Evolutionary conservation across 2,888 invertebrate species (phyloP).

Genomic region (Crossocerus cetratus): DNA sequence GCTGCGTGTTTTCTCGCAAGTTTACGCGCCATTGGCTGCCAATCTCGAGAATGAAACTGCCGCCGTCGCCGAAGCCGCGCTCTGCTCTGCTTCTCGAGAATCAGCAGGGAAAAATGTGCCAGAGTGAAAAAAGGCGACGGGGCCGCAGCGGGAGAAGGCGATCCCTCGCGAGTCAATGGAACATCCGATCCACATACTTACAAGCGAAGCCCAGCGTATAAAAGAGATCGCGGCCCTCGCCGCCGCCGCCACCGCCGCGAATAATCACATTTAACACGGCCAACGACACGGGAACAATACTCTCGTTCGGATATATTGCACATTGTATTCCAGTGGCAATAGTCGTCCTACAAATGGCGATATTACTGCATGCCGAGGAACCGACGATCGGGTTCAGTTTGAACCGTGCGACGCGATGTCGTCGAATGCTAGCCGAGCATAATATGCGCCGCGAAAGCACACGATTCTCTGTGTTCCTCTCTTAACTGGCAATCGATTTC

Average conservation of each 20-base stretch:
- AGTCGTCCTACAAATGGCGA: slow-evolving; percentile 46
- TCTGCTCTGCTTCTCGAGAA: no score
- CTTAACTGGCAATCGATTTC: no score
- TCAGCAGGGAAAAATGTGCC: not conserved
- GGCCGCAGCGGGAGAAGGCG: slow-evolving; percentile 23
- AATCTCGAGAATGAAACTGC: slow-evolving; percentile 70
- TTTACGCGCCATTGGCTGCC: slow-evolving; percentile 72
- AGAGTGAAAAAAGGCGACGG: slow-evolving; percentile 3
- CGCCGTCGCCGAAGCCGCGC: slow-evolving; percentile 38
- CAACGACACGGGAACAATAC: slow-evolving; percentile 46
- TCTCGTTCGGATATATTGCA: slow-evolving; percentile 48
- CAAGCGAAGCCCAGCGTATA: slow-evolving; percentile 12
- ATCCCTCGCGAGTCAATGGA: slow-evolving; percentile 28
- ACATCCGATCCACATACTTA: slow-evolving; percentile 5
- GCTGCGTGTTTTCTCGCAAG: slow-evolving; percentile 60
- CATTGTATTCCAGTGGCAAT: slow-evolving; percentile 53
- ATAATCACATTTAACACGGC: slow-evolving; percentile 65
- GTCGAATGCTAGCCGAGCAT: no score
- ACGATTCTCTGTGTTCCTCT: no score
- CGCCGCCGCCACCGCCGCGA: slow-evolving; percentile 48
- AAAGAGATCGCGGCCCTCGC: slow-evolving; percentile 27
- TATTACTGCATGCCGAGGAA: slow-evolving; percentile 43
- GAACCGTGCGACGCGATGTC: slow-evolving; percentile 28
- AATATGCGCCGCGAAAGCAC: no score
- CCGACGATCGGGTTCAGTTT: slow-evolving; percentile 21